Evolutionary conservation across 2,113 vertebrate species (phyloP).

Genomic region (Chionis minor): DNA sequence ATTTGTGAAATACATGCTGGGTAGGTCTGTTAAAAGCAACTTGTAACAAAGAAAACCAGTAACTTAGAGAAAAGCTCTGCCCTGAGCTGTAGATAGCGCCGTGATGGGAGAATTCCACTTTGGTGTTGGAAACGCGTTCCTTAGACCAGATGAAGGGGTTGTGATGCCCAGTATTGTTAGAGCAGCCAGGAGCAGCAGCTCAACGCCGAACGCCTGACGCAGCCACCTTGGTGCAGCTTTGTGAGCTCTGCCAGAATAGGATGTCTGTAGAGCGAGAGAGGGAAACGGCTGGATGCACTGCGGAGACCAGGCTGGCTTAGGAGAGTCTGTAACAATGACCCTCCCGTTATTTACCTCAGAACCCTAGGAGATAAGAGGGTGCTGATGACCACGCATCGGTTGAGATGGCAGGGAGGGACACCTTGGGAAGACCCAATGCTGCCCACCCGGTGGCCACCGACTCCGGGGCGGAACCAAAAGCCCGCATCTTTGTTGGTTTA

Average conservation of each 20-base stretch:
- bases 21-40: background rate
- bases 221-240: background rate
- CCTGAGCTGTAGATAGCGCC: background rate
- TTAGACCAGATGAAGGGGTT: background rate
- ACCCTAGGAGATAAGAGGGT: accelerated
- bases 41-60: background rate
- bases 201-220: accelerated
- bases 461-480: background rate
- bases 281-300: background rate
- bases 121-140: background rate
- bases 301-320: background rate
- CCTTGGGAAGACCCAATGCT: background rate
- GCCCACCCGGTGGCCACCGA: background rate
- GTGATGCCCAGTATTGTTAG: background rate
- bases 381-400: background rate
- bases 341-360: background rate
- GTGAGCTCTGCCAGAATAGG: background rate
- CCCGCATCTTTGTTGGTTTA: background rate
- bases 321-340: too few relatives aligned
- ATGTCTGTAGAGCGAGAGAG: background rate
- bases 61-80: background rate
- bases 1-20: background rate
- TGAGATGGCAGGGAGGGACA: background rate
- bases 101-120: background rate
- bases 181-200: background rate